Conservation (phyloP, 1,140 invertebrate genomes). For the Platyscapa corneri region DNA sequence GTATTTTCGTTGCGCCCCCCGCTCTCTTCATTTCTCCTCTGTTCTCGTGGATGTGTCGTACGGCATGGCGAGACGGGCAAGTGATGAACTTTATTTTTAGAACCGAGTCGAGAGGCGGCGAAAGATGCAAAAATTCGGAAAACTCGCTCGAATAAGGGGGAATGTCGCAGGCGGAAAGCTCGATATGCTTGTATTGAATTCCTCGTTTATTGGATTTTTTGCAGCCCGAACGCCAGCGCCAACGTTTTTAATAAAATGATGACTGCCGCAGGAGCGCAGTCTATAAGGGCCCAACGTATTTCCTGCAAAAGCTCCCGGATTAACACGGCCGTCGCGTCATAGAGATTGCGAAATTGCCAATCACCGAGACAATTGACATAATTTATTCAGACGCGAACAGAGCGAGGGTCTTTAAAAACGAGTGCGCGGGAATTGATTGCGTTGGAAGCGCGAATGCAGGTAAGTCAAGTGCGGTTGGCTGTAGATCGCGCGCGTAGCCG, state of each 20-base stretch:
- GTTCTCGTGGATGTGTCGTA: too few relatives aligned
- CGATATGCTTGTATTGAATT: conserved; percentile 11
- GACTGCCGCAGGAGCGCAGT: too few relatives aligned
- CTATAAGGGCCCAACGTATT: neutral
- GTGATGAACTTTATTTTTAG: neutral
- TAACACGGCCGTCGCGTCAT: neutral
- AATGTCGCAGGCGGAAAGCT: too few relatives aligned
- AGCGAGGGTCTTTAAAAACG: too few relatives aligned
- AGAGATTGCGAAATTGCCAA: conserved; percentile 7
- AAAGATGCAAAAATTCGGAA: neutral
- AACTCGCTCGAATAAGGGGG: neutral
- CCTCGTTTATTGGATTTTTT: conserved; percentile 5
- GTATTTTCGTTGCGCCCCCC: neutral
- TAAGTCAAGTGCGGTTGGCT: neutral
- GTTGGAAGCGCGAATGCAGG: too few relatives aligned
- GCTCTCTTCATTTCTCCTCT: too few relatives aligned
- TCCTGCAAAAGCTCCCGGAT: neutral
- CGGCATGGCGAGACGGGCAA: neutral
- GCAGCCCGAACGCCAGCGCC: neutral
- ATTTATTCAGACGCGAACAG: conserved; percentile 1
- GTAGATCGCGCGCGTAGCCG: neutral
- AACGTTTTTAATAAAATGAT: conserved; percentile 15
- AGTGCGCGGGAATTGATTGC: too few relatives aligned
- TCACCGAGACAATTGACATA: conserved; percentile 27
- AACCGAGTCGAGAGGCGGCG: neutral